These are phyloP conservation scores for Palythoa heliodiscus DNA, from an alignment of 92 coral and sea anemone species.

Conservation along the genomic window DNA sequence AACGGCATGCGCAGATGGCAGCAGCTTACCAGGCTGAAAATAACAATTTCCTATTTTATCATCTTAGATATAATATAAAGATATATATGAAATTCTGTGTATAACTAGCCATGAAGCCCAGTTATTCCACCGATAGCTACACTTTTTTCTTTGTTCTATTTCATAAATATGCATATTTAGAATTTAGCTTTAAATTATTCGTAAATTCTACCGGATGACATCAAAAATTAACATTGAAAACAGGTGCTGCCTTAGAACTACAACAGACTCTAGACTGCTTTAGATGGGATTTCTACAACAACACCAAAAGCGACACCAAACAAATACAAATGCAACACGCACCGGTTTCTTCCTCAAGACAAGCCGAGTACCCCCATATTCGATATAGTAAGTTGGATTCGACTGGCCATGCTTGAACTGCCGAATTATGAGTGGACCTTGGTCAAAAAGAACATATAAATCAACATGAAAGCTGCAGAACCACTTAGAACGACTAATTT, in stretches of 20 bases:
- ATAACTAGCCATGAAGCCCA: neutral
- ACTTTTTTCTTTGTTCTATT: no score
- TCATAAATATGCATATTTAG: no score
- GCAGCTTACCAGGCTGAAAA: slow-evolving; percentile 89
- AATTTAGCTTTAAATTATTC: no score
- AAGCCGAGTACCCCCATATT: slow-evolving; percentile 83
- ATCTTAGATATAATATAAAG: neutral
- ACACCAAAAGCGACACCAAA: neutral
- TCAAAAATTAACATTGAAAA: no score
- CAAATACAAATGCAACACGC: neutral
- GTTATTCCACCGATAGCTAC: no score
- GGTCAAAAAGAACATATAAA: neutral
- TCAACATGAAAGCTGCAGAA: neutral
- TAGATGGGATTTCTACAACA: neutral
- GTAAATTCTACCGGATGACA: no score
- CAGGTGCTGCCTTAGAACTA: no score
- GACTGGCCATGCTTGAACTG: slow-evolving; percentile 98
- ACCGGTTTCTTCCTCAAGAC: slow-evolving; percentile 96
- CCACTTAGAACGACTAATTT: no score
- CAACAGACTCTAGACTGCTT: neutral
- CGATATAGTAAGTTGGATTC: slow-evolving; percentile 94
- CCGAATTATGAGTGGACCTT: slow-evolving; percentile 73
- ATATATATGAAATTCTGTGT: no score
- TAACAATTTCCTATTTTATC: neutral
- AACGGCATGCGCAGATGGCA: slow-evolving; percentile 98